phyloP scores from a whole-genome alignment of 2,797 vertebrate species.

The Iguana delicatissima region DNA sequence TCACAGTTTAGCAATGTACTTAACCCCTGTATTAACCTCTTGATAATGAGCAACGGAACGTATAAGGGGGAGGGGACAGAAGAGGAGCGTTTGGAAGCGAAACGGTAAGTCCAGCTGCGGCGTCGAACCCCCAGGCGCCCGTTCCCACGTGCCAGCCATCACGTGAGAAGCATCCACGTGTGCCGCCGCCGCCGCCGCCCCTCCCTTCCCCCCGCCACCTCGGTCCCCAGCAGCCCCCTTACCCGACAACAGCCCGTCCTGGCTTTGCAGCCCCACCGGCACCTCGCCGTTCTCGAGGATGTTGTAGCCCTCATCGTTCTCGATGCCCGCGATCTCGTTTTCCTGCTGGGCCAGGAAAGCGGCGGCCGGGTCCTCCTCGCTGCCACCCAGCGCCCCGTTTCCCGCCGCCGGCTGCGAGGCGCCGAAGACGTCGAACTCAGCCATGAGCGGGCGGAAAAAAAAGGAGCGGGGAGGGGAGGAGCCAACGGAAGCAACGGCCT shows the following conservation, averaged over 20 bases:
- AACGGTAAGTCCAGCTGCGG: too few species aligned
- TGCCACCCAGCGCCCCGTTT: constrained; percentile 82
- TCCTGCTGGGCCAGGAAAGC: constrained; percentile 96
- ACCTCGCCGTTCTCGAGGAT: constrained; percentile 93
- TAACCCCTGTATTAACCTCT: fast-evolving
- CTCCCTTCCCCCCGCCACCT: too few species aligned
- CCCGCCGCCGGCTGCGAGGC: constrained; percentile 2
- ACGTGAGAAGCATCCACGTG: too few species aligned
- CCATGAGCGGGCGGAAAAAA: constrained; percentile 58
- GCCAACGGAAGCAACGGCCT: constrained; percentile 16
- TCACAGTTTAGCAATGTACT: too few species aligned
- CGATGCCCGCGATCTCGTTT: constrained; percentile 95
- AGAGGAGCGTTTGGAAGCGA: too few species aligned
- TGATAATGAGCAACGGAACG: background rate
- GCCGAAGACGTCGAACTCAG: constrained; percentile 76
- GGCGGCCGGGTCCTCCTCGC: constrained; percentile 91
- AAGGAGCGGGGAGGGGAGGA: background rate
- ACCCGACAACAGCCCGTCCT: constrained; percentile 69
- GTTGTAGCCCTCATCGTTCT: constrained; percentile 94
- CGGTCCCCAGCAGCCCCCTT: constrained; percentile 25
- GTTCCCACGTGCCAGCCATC: background rate
- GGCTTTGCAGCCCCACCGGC: constrained; percentile 81
- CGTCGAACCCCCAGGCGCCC: too few species aligned
- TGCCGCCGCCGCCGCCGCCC: too few species aligned
- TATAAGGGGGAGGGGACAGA: too few species aligned